A percentile compares a stretch with the other conserved stretches of the same genome.
Conservation (phyloP, 2,888 invertebrate genomes). For the Andrena bicolor region DNA sequence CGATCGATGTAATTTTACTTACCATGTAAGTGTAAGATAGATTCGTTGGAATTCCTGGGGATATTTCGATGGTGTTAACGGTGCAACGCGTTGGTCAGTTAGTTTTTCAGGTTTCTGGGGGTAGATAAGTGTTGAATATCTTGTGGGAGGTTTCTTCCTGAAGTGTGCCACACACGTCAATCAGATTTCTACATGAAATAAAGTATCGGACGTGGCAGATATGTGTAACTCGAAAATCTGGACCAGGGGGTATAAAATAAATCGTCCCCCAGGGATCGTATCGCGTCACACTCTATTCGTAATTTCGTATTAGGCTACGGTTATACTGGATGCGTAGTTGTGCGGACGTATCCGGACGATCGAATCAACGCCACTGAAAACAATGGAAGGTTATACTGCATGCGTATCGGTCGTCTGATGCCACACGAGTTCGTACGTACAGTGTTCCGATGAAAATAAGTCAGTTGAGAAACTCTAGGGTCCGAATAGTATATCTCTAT, state of each 20-base stretch:
- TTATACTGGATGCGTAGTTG: no score
- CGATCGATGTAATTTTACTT: conserved; percentile 28
- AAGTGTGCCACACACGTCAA: neutral
- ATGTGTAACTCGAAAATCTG: conserved; percentile 25
- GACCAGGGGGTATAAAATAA: conserved; percentile 37
- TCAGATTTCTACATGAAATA: conserved; percentile 32
- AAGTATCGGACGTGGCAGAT: conserved; percentile 9
- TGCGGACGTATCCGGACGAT: no score
- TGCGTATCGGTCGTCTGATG: no score
- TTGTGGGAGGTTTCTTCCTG: neutral
- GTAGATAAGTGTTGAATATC: neutral
- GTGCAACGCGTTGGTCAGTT: neutral
- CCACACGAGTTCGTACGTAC: no score
- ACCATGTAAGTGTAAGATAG: neutral
- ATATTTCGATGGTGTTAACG: neutral
- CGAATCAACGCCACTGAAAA: no score
- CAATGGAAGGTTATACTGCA: no score
- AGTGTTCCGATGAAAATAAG: no score
- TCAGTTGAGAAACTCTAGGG: no score
- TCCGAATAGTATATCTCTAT: no score
- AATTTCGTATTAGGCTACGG: neutral
- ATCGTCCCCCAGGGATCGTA: conserved; percentile 36
- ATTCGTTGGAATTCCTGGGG: neutral
- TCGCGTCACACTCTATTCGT: conserved; percentile 37
- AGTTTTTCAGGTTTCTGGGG: neutral